These are phyloP conservation scores for Halcyon senegalensis DNA, from an alignment of 2,113 vertebrate genomes.

Conservation along the genomic window DNA sequence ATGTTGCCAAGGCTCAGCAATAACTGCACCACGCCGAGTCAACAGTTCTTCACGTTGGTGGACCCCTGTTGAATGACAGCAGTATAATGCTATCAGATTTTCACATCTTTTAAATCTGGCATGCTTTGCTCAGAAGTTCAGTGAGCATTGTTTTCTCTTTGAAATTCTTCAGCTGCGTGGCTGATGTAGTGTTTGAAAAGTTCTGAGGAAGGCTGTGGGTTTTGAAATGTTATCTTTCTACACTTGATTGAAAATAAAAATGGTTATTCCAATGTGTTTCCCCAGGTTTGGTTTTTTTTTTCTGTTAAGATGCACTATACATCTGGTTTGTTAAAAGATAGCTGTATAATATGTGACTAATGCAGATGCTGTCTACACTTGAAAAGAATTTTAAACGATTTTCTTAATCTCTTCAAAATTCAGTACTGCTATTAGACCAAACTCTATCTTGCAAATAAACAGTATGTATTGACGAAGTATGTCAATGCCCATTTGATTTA, in stretches of 20 bases:
- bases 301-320: background rate
- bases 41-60: background rate
- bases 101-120: constrained; percentile 36
- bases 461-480: background rate
- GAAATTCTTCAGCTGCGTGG: constrained; percentile 26
- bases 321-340: background rate
- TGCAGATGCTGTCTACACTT: background rate
- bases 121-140: constrained; percentile 39
- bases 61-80: constrained; percentile 2
- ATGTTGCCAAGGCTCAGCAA: constrained; percentile 1
- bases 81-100: constrained; percentile 21
- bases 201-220: background rate
- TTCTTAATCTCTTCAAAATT: background rate
- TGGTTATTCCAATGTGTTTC: background rate
- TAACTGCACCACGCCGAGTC: background rate
- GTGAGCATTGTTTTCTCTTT: constrained; percentile 38
- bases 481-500: background rate
- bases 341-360: background rate
- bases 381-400: background rate
- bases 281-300: background rate
- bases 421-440: background rate
- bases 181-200: background rate
- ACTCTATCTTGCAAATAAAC: background rate
- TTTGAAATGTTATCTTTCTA: background rate
- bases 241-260: background rate